A percentile compares a stretch with the other conserved stretches of the same genome.
Conservation (phyloP, 2,797 vertebrate species). For the Scolopax rusticola region DNA sequence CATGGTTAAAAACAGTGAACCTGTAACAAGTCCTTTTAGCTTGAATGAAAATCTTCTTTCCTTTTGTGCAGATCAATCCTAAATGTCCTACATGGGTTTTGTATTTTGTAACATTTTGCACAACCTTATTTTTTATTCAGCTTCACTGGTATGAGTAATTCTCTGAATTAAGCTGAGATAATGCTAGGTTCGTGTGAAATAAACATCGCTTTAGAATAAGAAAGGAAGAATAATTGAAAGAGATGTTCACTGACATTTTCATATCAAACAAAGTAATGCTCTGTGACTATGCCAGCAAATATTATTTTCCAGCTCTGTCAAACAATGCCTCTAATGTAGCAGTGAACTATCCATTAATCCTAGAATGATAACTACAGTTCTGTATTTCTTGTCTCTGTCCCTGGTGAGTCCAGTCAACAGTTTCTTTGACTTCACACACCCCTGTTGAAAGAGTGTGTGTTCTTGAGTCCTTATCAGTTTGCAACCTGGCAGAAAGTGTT, state of each 20-base stretch:
- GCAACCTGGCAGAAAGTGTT: background rate
- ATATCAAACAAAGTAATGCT: conserved; percentile 68
- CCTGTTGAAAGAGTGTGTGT: background rate
- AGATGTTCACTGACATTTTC: conserved; percentile 67
- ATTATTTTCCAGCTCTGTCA: conserved; percentile 50
- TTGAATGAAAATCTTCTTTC: background rate
- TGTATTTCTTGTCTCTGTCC: conserved; percentile 44
- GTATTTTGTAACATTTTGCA: conserved; percentile 14
- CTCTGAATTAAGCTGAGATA: conserved; percentile 33
- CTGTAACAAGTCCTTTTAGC: background rate
- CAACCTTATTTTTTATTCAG: conserved; percentile 12
- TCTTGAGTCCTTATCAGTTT: conserved; percentile 5
- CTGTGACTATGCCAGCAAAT: conserved; percentile 53
- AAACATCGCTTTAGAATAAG: background rate
- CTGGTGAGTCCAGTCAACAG: background rate
- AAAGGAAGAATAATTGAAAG: conserved; percentile 57
- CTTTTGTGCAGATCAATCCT: background rate
- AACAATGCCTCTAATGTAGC: conserved; percentile 40
- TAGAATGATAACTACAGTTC: background rate
- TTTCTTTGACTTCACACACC: background rate
- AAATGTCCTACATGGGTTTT: background rate
- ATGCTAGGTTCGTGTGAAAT: background rate
- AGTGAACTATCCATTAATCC: conserved; percentile 47
- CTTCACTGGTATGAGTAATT: conserved; percentile 17
- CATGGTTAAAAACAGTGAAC: background rate